These are phyloP conservation scores for Muntiacus muntjak DNA, from an alignment of 2,113 vertebrate genomes.

Conservation along the genomic window DNA sequence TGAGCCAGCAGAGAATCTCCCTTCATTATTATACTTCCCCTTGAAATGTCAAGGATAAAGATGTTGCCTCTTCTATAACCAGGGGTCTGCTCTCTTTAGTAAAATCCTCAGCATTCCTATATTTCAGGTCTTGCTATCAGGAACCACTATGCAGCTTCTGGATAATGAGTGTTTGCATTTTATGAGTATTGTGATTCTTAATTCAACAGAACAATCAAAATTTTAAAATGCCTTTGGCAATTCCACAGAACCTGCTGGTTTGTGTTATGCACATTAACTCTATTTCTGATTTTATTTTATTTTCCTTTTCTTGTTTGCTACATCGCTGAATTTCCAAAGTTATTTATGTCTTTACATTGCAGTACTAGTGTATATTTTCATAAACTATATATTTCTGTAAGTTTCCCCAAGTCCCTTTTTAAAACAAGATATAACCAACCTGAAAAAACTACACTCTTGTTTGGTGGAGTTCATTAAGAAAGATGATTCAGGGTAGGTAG, in stretches of 20 bases:
- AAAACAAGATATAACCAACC: neutral
- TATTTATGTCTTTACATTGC: neutral
- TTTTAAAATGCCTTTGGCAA: neutral
- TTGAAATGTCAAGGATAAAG: neutral
- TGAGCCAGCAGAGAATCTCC: neutral
- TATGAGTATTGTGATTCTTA: neutral
- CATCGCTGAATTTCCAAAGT: neutral
- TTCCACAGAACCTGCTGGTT: neutral
- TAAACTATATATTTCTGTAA: neutral
- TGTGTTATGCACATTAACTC: neutral
- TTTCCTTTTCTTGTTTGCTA: neutral
- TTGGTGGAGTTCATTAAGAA: neutral
- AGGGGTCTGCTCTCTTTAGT: neutral
- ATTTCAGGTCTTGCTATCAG: neutral
- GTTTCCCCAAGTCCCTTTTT: constrained; percentile 2
- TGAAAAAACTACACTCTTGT: neutral
- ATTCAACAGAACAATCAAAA: neutral
- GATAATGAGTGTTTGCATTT: neutral
- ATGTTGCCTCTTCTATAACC: neutral
- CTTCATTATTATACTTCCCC: neutral
- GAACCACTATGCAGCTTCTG: neutral
- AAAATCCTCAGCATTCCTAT: neutral
- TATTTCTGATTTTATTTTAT: neutral
- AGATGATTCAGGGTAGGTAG: neutral
- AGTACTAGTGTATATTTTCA: neutral